Percentiles rank a stretch among this genome's conserved stretches.
These are phyloP conservation scores for Pseudobourletiella spinata DNA, from an alignment of 1,140 invertebrate species.

Conservation along the genomic window DNA sequence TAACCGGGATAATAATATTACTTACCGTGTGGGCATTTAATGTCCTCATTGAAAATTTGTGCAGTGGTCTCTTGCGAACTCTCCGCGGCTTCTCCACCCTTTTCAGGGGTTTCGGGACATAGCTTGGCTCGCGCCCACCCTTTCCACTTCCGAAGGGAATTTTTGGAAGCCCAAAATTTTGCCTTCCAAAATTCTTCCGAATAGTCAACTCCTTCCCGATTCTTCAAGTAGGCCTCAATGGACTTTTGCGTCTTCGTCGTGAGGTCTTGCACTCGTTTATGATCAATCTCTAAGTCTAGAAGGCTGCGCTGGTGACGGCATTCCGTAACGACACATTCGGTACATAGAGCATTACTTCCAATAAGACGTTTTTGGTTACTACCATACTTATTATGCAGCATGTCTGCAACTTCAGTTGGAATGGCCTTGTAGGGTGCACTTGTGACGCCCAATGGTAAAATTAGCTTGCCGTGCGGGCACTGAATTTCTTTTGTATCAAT, in stretches of 20 bases:
- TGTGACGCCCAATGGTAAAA: constrained; percentile 37
- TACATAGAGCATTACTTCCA: constrained; percentile 43
- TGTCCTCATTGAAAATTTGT: constrained; percentile 49
- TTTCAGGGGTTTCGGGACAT: background rate
- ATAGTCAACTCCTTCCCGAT: constrained; percentile 5
- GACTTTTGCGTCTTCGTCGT: constrained; percentile 36
- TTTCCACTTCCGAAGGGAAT: constrained; percentile 25
- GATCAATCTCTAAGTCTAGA: constrained; percentile 21
- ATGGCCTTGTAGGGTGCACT: constrained; percentile 9
- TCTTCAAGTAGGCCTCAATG: constrained; percentile 16
- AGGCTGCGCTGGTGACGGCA: constrained; percentile 37
- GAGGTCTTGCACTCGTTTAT: constrained; percentile 39
- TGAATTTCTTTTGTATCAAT: constrained; percentile 45
- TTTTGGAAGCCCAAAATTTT: constrained; percentile 26
- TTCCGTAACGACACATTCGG: constrained; percentile 46
- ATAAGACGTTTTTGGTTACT: constrained; percentile 40
- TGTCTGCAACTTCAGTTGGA: constrained; percentile 30
- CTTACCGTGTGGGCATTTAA: constrained; percentile 48
- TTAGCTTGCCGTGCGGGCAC: constrained; percentile 46
- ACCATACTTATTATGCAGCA: constrained; percentile 45
- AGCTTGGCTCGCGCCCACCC: constrained; percentile 24
- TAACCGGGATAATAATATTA: background rate
- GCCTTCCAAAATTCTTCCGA: constrained; percentile 4
- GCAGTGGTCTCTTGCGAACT: constrained; percentile 36
- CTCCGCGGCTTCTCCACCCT: background rate